These are phyloP conservation scores for Epirrita christyi DNA, from an alignment of 2,888 invertebrate genomes.

Conservation along the genomic window DNA sequence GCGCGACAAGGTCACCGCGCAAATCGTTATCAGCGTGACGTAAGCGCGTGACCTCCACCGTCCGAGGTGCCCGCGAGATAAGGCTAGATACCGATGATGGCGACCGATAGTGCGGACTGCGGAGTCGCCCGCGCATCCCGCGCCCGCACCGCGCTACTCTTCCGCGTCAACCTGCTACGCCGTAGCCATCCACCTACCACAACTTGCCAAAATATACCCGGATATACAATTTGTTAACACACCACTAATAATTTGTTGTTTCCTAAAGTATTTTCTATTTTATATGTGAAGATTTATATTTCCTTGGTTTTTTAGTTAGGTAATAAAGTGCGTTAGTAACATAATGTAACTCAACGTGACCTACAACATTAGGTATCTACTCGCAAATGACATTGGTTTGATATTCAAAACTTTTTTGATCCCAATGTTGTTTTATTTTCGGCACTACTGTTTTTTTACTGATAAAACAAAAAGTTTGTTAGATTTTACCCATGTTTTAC, in stretches of 20 bases:
- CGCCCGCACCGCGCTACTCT: conserved; percentile 38
- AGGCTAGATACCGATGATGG: conserved; percentile 69
- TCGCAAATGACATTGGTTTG: conserved; percentile 29
- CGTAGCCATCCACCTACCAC: conserved; percentile 5
- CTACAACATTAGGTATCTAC: conserved; percentile 23
- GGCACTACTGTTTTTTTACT: conserved; percentile 2
- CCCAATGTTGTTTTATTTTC: conserved; percentile 18
- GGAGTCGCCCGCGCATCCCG: conserved; percentile 49
- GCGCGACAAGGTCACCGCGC: conserved; percentile 82
- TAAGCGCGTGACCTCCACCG: conserved; percentile 77
- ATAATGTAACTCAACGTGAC: conserved; percentile 13
- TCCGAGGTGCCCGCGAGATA: conserved; percentile 77
- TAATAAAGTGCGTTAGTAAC: background rate
- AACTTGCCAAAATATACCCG: conserved; percentile 7
- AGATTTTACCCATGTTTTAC: background rate
- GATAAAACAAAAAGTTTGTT: conserved; percentile 10
- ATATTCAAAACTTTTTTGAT: conserved; percentile 31
- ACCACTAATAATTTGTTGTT: too few relatives aligned
- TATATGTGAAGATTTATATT: too few relatives aligned
- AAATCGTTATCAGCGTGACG: conserved; percentile 84
- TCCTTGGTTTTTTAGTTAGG: too few relatives aligned
- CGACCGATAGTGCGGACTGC: conserved; percentile 70
- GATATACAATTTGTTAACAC: conserved; percentile 11
- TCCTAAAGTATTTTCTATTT: too few relatives aligned
- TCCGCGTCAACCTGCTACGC: conserved; percentile 35